phyloP scores from a whole-genome alignment of 2,888 invertebrate genomes.

The Mylabris sibirica region DNA sequence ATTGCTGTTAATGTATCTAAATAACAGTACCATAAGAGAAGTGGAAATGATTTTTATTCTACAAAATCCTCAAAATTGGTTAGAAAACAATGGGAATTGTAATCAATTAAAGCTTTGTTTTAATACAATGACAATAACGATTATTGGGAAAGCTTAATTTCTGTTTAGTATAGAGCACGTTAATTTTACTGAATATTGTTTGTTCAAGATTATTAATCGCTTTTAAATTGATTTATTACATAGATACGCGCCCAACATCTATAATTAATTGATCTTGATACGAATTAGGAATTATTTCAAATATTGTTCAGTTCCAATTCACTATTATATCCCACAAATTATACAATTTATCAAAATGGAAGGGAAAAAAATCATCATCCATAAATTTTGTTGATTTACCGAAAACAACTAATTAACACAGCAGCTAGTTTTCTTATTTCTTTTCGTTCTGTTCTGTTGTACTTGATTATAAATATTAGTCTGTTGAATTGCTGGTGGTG shows the following conservation, averaged over 20 bases:
- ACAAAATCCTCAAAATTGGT: too few relatives aligned
- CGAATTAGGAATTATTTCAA: slow-evolving; percentile 38
- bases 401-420: slow-evolving; percentile 27
- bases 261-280: slow-evolving; percentile 48
- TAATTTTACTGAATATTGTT: slow-evolving; percentile 42
- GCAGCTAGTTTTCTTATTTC: neutral
- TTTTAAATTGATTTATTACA: slow-evolving; percentile 59
- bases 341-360: neutral
- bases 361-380: too few relatives aligned
- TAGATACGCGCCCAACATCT: slow-evolving; percentile 38
- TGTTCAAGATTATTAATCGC: slow-evolving; percentile 57
- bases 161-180: slow-evolving; percentile 20
- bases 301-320: slow-evolving; percentile 40
- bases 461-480: neutral
- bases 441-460: slow-evolving; percentile 20
- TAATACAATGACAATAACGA: slow-evolving; percentile 31
- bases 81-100: neutral
- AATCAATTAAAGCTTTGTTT: slow-evolving; percentile 37
- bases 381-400: neutral
- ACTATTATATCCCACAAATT: slow-evolving; percentile 39
- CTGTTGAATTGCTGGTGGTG: too few relatives aligned
- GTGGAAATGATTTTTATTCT: neutral
- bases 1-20: neutral
- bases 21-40: neutral
- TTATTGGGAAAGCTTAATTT: slow-evolving; percentile 19